Evolutionary conservation across 1,140 invertebrate species (phyloP).

Genomic region (Plodia interpunctella): DNA sequence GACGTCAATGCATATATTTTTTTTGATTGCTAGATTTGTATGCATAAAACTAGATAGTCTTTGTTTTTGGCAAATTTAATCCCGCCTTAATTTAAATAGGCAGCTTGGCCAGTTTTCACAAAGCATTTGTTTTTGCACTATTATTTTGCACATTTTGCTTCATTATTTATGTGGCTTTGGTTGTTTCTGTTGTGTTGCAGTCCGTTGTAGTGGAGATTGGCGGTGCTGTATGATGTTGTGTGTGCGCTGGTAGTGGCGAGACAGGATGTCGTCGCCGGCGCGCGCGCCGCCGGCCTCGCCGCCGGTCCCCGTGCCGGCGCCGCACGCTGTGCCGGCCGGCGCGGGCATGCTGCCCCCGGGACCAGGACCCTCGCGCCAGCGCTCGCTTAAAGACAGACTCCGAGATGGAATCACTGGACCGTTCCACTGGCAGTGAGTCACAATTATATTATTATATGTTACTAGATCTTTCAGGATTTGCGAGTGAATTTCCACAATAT

Average conservation of each 20-base stretch:
- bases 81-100: background rate
- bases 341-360: conserved; percentile 71
- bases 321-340: conserved; percentile 49
- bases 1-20: background rate
- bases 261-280: conserved; percentile 64
- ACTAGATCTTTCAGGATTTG: too few species aligned
- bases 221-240: conserved; percentile 56
- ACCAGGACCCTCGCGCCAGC: conserved; percentile 80
- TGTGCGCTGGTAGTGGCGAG: conserved; percentile 42
- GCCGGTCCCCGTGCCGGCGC: conserved; percentile 15
- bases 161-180: conserved; percentile 57
- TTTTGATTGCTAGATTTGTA: background rate
- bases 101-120: background rate
- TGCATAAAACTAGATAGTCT: background rate
- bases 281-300: conserved; percentile 48
- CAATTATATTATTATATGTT: background rate
- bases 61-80: background rate
- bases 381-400: conserved; percentile 83
- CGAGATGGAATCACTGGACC: conserved; percentile 86
- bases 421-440: conserved; percentile 87
- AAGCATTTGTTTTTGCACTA: conserved; percentile 11
- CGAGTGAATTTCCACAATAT: background rate
- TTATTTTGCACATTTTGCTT: conserved; percentile 46
- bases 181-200: conserved; percentile 66
- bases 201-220: conserved; percentile 57